Conservation (phyloP, 2,113 vertebrate species). For the Silurus asotus region DNA sequence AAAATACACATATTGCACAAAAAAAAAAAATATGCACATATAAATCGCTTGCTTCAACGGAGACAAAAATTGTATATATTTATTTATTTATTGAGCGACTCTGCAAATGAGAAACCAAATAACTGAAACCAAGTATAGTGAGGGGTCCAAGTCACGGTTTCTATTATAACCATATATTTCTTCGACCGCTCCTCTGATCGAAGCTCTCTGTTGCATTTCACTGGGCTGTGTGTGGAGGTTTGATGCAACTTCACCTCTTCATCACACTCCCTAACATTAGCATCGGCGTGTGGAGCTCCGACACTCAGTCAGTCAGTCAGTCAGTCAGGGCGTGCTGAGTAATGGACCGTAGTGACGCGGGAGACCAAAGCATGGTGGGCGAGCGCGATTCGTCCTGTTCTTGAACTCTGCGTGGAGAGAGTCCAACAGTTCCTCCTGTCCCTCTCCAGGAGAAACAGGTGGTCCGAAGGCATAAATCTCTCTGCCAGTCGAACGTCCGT, state of each 20-base stretch:
- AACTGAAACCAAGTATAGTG: not conserved
- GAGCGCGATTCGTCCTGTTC: constrained; percentile 22
- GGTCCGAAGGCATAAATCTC: constrained; percentile 45
- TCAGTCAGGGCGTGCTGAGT: not conserved
- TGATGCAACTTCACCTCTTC: not conserved
- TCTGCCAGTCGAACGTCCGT: constrained; percentile 22
- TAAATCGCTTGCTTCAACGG: too few relatives aligned
- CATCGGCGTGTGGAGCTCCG: not conserved
- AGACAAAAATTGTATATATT: too few relatives aligned
- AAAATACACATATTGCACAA: too few relatives aligned
- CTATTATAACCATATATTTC: not conserved
- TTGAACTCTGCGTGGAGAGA: constrained; percentile 27
- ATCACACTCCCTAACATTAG: not conserved
- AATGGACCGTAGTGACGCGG: not conserved
- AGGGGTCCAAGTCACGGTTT: not conserved
- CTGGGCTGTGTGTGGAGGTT: not conserved
- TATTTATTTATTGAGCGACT: too few relatives aligned
- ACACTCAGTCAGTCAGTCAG: not conserved
- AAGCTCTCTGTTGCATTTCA: not conserved
- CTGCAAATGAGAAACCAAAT: not conserved
- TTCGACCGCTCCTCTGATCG: not conserved
- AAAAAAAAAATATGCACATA: too few relatives aligned
- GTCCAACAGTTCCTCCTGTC: constrained; percentile 21
- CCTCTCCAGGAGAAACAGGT: constrained; percentile 36
- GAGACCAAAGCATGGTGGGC: not conserved